Percentiles rank a stretch among this genome's conserved stretches.
phyloP scores from a whole-genome alignment of 2,888 invertebrate genomes.

The Gortyna flavago region DNA sequence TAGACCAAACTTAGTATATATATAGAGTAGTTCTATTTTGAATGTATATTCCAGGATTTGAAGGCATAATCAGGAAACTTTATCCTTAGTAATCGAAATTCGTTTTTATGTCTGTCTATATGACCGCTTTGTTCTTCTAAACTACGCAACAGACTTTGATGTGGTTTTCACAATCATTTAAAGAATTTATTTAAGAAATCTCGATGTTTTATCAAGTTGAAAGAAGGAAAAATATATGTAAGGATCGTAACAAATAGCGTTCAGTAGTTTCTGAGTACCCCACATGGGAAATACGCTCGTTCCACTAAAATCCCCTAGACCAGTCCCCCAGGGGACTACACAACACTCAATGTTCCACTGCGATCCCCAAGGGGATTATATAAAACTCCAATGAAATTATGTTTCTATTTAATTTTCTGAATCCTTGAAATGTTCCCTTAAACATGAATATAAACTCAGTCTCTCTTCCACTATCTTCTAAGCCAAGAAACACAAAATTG shows the following conservation, averaged over 20 bases:
- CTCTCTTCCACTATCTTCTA: too few species aligned
- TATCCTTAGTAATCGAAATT: too few species aligned
- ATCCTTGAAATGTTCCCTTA: too few species aligned
- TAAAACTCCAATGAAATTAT: too few species aligned
- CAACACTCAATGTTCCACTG: too few species aligned
- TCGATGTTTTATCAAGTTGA: background rate
- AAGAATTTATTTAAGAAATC: background rate
- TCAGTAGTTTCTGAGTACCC: background rate
- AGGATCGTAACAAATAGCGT: background rate
- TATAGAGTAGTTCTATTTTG: background rate
- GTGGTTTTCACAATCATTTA: background rate
- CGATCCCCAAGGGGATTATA: too few species aligned
- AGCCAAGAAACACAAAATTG: background rate
- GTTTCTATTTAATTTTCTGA: too few species aligned
- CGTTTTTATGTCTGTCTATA: background rate
- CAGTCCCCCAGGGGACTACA: too few species aligned
- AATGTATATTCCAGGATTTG: background rate
- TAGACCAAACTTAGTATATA: background rate
- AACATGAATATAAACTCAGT: too few species aligned
- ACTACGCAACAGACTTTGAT: background rate
- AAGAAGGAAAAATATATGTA: background rate
- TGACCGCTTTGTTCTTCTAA: background rate
- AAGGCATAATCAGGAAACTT: background rate
- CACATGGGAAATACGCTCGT: too few species aligned
- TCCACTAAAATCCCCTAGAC: too few species aligned